phyloP scores from a whole-genome alignment of 2,113 vertebrate species.

The Australoheros scitulus region DNA sequence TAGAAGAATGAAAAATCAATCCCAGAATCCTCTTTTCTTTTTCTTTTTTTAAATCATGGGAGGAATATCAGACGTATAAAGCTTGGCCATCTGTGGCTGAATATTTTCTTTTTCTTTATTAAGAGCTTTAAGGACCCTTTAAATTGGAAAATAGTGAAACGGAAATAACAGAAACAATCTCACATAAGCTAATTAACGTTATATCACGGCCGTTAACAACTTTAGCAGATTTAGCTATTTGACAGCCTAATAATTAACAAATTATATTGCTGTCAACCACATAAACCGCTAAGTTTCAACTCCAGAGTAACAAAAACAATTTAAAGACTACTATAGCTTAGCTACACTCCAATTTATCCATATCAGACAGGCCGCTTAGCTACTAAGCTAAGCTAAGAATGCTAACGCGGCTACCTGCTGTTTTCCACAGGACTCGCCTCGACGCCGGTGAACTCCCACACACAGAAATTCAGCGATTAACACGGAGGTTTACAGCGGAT shows the following conservation, averaged over 20 bases:
- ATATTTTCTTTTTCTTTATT: background rate
- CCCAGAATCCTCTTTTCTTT: background rate
- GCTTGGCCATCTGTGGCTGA: background rate
- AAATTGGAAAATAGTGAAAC: background rate
- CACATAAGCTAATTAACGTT: background rate
- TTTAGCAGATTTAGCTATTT: background rate
- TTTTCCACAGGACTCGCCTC: slow-evolving; percentile 1
- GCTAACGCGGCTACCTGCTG: slow-evolving; percentile 59
- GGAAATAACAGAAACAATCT: background rate
- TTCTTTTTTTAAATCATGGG: background rate
- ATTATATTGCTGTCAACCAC: background rate
- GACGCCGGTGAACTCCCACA: background rate
- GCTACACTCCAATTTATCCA: background rate
- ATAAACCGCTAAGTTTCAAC: background rate
- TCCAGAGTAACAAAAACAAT: background rate
- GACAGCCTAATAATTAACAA: background rate
- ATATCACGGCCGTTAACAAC: background rate
- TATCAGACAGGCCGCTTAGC: slow-evolving; percentile 18
- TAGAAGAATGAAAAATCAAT: background rate
- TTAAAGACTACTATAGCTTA: background rate
- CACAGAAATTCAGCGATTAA: background rate
- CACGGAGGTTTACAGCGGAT: background rate
- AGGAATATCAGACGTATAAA: background rate
- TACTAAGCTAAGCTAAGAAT: slow-evolving; percentile 40
- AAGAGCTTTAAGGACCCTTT: background rate